Conservation (phyloP, 2,113 vertebrate genomes). For the Nematolebias whitei region DNA sequence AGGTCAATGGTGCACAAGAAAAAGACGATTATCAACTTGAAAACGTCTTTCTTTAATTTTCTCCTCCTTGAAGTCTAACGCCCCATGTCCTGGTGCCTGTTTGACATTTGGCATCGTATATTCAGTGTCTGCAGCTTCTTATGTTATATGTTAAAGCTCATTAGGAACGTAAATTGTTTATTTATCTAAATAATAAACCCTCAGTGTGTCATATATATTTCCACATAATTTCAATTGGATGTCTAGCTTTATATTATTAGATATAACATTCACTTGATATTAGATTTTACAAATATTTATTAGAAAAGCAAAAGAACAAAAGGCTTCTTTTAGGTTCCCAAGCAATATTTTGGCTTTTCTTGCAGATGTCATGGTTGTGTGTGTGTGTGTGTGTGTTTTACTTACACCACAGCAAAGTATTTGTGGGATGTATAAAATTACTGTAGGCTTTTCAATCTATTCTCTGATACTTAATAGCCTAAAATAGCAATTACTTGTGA, state of each 20-base stretch:
- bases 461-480: not conserved
- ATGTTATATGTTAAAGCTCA: not conserved
- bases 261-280: too few species aligned
- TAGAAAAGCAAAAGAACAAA: too few species aligned
- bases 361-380: too few species aligned
- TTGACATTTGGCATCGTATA: conserved; percentile 1
- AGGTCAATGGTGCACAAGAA: too few species aligned
- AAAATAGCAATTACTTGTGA: not conserved
- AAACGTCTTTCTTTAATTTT: not conserved
- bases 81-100: not conserved
- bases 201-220: not conserved
- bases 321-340: too few species aligned
- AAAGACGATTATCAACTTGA: not conserved
- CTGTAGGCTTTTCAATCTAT: not conserved
- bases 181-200: not conserved
- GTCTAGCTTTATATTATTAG: too few species aligned
- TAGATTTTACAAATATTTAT: too few species aligned
- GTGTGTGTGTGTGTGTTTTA: too few species aligned
- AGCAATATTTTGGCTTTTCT: too few species aligned
- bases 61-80: not conserved
- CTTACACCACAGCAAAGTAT: not conserved
- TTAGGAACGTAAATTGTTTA: not conserved
- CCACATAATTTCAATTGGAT: too few species aligned
- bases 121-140: not conserved
- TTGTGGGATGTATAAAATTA: not conserved